Base-by-base conservation (phyloP, 2,797 vertebrate species). In the Prionace glauca region DNA sequence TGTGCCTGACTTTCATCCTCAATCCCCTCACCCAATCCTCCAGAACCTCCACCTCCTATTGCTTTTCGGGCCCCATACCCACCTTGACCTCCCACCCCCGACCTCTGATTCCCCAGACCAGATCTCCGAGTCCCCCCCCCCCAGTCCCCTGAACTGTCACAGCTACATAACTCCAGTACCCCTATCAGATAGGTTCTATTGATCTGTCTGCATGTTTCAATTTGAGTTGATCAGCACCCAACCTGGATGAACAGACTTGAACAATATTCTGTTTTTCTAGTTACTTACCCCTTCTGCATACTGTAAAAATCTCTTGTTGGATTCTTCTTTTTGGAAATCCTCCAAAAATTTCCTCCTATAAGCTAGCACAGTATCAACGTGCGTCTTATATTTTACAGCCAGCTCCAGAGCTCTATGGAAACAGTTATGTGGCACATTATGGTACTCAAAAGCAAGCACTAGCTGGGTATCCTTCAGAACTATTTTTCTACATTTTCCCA, bases 321-420 rank as follows among this genome's bases (percentile, higher is more conserved):
- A 99, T 97, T 99, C 99, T 96, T 98, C 98, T 96, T 98, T 99
- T 96, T 97, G 97, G 97, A 99, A 99, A 96, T 98, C 98, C 96
- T 98, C 97, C 88, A 99, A 97, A 97, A 98, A 99, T 97, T 98
- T 99, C 69, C 98, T 98, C 96, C 99, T 98, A 96, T 98, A 98
- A 95, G 99, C 99, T 96, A 99, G 98, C 96, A 99, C 99, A 0
- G 99, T 99, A 97, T 99, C 99, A 96, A 99, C 99, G 36, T 99
- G 99, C 72, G 99, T 99, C 97, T 99, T 99, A 96, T 99, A 98
- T 97, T 99, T 99, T 96, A 99, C 98, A 93, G 99, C 99, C 96
- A 99, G 97, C 65, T 99, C 99, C 96, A 99, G 97, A 45, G 99
- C 99, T 96, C 99, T 99, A 96, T 26, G 96, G 96, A 95, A 87